A percentile compares a stretch with the other conserved stretches of the same genome.
These are phyloP conservation scores for Tinea pellionella DNA, from an alignment of 2,888 invertebrate species.

Conservation along the genomic window DNA sequence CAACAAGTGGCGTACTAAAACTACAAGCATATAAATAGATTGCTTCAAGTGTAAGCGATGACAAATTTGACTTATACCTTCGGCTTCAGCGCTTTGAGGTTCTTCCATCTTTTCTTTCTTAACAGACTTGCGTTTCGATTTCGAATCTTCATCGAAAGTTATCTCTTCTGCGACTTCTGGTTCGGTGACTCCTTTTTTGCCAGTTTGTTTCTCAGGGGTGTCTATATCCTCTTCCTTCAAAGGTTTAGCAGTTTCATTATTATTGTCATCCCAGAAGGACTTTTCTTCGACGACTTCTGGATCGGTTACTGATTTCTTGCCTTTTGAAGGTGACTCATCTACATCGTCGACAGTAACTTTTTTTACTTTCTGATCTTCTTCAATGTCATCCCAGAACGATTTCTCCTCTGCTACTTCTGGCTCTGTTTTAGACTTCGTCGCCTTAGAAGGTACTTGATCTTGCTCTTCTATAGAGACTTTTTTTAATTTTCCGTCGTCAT, in stretches of 20 bases:
- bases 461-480: slow-evolving; percentile 31
- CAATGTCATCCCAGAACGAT: slow-evolving; percentile 42
- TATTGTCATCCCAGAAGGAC: slow-evolving; percentile 33
- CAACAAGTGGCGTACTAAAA: slow-evolving; percentile 39
- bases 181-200: slow-evolving; percentile 38
- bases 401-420: slow-evolving; percentile 30
- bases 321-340: slow-evolving; percentile 24
- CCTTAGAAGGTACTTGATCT: slow-evolving; percentile 24
- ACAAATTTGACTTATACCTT: slow-evolving; percentile 48
- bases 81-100: slow-evolving; percentile 60
- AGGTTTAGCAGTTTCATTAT: slow-evolving; percentile 25
- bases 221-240: slow-evolving; percentile 31
- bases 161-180: slow-evolving; percentile 50
- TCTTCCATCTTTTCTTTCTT: slow-evolving; percentile 55
- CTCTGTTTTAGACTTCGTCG: slow-evolving; percentile 29
- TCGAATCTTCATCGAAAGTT: slow-evolving; percentile 40
- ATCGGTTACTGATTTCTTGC: slow-evolving; percentile 29
- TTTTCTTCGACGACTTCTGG: slow-evolving; percentile 30
- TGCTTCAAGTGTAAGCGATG: slow-evolving; percentile 39
- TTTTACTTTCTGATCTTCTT: slow-evolving; percentile 31
- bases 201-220: slow-evolving; percentile 32
- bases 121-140: slow-evolving; percentile 53
- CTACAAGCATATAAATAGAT: slow-evolving; percentile 51
- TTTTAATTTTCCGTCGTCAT: slow-evolving; percentile 30
- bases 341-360: slow-evolving; percentile 31